Base-by-base conservation (phyloP, 2,113 vertebrate genomes). In the Neomonachus schauinslandi region DNA sequence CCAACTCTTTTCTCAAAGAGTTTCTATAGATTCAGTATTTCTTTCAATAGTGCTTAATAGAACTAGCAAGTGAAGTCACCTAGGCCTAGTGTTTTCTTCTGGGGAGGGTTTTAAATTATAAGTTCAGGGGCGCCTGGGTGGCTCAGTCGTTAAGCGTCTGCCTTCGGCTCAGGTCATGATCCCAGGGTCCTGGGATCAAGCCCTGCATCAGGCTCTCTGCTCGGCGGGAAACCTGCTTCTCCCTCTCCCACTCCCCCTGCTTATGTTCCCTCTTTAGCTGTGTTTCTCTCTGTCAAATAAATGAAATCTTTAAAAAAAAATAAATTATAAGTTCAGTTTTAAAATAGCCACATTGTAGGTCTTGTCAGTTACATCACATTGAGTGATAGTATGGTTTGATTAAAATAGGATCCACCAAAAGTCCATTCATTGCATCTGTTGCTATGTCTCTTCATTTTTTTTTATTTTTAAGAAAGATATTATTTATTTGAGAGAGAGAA, bases 271-370 rank as follows among this genome's bases (percentile, higher is more conserved):
- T 39, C 39, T 39, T 39, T 4, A 39, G 39, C 39, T 39, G 39
- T 39, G 39, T 39, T 39, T 39, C 39, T 39, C 39, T 39, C 39
- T 39, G 39, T 39, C 39, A 39, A 39, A 39, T 39, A 39, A 39
- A 39, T 39, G 4, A 39, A 39, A 39, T 39, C 39, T 39, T 39
- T 39, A 39, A 39, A 39, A 39, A 39, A 39, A 39, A 39, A 39
- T 72, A n/a, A 85, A 74, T 88, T 89, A 67, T 26, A 90, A 95
- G 71, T 89, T 72, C 36, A 51, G 36, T 79, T 95, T 76, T 83
- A 57, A 91, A 89, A 89, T 84, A 71, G 82, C 31, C 76, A n/a
- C 31, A 51, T 4, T 15, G 1, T 72, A 93, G 79, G 15, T 71
- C 53, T 87, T 90, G 33, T 81, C 3, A 31, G 0, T 89, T 93